Evolutionary conservation across 2,797 vertebrate genomes (phyloP).

Genomic region (Sebastes iracundus): DNA sequence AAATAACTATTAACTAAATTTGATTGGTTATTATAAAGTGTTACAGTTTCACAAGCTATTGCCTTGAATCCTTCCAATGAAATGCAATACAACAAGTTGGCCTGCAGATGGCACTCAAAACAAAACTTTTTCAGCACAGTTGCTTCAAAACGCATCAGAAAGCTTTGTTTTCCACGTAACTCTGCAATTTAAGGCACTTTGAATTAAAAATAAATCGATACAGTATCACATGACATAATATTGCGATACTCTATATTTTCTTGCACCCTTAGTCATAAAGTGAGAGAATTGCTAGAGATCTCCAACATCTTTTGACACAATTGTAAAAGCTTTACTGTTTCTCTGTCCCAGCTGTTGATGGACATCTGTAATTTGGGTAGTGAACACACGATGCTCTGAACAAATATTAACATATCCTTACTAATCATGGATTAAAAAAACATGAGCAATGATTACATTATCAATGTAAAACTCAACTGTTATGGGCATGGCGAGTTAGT

Average conservation of each 20-base stretch:
- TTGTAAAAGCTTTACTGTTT: background rate
- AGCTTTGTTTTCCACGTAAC: background rate
- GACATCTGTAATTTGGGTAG: background rate
- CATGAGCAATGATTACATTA: background rate
- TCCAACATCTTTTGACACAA: background rate
- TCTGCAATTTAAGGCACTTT: background rate
- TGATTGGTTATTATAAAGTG: too few relatives aligned
- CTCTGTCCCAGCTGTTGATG: background rate
- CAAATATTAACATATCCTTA: background rate
- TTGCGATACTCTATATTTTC: too few relatives aligned
- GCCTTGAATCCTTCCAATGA: background rate
- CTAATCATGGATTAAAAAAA: background rate
- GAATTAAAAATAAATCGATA: too few relatives aligned
- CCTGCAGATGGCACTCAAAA: slow-evolving; percentile 37
- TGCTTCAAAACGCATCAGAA: background rate
- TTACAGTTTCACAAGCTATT: background rate
- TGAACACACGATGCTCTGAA: background rate
- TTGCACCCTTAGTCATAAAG: too few relatives aligned
- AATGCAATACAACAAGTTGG: background rate
- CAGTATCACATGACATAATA: too few relatives aligned
- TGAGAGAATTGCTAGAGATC: background rate
- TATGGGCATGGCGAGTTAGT: background rate
- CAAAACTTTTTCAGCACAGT: background rate
- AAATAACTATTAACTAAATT: too few relatives aligned
- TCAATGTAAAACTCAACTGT: rapidly evolving